Conservation (phyloP, 2,888 invertebrate species). For the Parthenolecanium corni region DNA sequence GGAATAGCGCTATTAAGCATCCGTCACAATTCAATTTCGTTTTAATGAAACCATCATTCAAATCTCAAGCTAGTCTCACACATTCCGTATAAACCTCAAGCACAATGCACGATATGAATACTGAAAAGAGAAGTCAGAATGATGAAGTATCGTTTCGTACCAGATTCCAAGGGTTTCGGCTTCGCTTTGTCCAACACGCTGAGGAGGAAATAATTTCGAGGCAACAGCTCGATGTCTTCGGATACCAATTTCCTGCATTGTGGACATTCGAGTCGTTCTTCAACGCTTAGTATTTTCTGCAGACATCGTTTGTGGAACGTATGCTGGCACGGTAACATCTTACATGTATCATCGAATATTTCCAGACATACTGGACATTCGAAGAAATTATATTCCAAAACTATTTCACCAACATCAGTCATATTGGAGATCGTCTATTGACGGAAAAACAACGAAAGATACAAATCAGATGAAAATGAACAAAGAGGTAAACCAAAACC, state of each 20-base stretch:
- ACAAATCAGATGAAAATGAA: too few relatives aligned
- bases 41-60: too few relatives aligned
- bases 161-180: neutral
- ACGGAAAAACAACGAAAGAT: too few relatives aligned
- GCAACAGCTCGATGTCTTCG: neutral
- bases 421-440: neutral
- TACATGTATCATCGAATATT: slow-evolving; percentile 8
- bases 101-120: too few relatives aligned
- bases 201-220: neutral
- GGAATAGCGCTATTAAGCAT: too few relatives aligned
- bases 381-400: slow-evolving; percentile 3
- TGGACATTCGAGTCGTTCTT: neutral
- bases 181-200: neutral
- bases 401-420: too few relatives aligned
- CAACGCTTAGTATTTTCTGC: neutral
- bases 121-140: too few relatives aligned
- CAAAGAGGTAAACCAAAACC: too few relatives aligned
- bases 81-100: too few relatives aligned
- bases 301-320: slow-evolving; percentile 2
- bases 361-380: slow-evolving; percentile 17
- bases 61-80: too few relatives aligned
- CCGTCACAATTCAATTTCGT: too few relatives aligned
- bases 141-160: too few relatives aligned
- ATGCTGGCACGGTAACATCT: slow-evolving; percentile 21
- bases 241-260: neutral